Conservation (phyloP, 2,888 invertebrate species). For the Adelphocoris suturalis region DNA sequence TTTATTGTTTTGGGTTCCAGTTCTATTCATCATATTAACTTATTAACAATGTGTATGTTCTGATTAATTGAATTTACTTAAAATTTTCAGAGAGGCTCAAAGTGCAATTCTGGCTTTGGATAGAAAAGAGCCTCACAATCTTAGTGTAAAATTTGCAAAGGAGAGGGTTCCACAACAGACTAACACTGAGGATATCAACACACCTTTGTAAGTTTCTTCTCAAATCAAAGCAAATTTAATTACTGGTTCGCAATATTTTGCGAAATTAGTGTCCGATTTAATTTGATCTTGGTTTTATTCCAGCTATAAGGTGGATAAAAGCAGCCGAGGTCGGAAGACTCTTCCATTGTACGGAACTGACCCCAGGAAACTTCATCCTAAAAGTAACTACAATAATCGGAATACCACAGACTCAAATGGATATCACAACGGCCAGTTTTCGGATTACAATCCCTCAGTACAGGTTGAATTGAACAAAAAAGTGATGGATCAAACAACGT, state of each 20-base stretch:
- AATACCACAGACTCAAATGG: background rate
- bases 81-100: slow-evolving; percentile 45
- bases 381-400: background rate
- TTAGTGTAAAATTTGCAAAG: slow-evolving; percentile 31
- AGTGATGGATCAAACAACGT: background rate
- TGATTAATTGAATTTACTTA: too few species aligned
- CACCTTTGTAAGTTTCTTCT: slow-evolving; percentile 27
- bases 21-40: too few species aligned
- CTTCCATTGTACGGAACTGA: background rate
- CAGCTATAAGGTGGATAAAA: background rate
- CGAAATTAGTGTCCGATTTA: background rate
- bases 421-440: background rate
- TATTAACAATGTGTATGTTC: too few species aligned
- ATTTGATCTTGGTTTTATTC: background rate
- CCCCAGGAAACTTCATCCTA: background rate
- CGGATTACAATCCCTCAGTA: background rate
- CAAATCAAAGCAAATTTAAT: background rate
- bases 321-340: background rate
- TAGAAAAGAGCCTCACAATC: background rate
- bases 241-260: background rate
- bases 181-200: background rate
- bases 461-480: background rate
- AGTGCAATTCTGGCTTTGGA: background rate
- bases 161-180: slow-evolving; percentile 24
- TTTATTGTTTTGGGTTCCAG: too few species aligned